These are phyloP conservation scores for Pangasius djambal DNA, from an alignment of 2,797 vertebrate genomes.

Conservation along the genomic window DNA sequence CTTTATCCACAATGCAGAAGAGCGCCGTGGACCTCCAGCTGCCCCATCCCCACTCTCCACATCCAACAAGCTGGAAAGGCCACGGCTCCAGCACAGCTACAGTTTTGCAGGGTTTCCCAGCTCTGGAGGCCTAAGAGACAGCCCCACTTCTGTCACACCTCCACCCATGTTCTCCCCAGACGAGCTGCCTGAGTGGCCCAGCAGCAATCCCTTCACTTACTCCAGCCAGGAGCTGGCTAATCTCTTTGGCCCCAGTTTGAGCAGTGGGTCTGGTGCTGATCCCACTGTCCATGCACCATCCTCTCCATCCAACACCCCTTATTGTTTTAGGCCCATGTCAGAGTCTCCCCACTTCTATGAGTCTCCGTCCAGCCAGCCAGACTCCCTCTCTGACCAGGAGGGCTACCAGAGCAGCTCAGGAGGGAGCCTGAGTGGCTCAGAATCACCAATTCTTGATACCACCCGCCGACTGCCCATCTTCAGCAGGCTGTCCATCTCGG, in stretches of 20 bases:
- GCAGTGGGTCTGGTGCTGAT: constrained; percentile 76
- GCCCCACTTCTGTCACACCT: constrained; percentile 93
- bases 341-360: constrained; percentile 93
- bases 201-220: constrained; percentile 94
- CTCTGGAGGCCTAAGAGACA: constrained; percentile 88
- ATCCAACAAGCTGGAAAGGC: constrained; percentile 81
- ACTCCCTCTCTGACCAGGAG: constrained; percentile 97
- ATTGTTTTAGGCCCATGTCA: constrained; percentile 91
- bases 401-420: constrained; percentile 97
- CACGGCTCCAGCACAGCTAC: constrained; percentile 96
- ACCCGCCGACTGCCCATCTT: constrained; percentile 97
- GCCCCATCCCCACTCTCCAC: constrained; percentile 73
- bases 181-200: constrained; percentile 88
- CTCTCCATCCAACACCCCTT: constrained; percentile 83
- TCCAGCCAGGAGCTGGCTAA: constrained; percentile 98
- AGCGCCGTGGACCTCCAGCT: constrained; percentile 83
- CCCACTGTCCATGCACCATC: constrained; percentile 69
- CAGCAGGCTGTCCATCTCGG: constrained; percentile 98
- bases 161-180: constrained; percentile 92
- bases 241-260: constrained; percentile 90
- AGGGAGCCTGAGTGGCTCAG: constrained; percentile 91
- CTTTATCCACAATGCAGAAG: constrained; percentile 93
- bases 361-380: constrained; percentile 90
- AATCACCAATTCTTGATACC: constrained; percentile 93
- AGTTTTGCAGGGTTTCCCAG: constrained; percentile 94